Percentiles rank a stretch among this genome's conserved stretches.
Conservation (phyloP, 2,113 vertebrate species). For the Lepus americanus region DNA sequence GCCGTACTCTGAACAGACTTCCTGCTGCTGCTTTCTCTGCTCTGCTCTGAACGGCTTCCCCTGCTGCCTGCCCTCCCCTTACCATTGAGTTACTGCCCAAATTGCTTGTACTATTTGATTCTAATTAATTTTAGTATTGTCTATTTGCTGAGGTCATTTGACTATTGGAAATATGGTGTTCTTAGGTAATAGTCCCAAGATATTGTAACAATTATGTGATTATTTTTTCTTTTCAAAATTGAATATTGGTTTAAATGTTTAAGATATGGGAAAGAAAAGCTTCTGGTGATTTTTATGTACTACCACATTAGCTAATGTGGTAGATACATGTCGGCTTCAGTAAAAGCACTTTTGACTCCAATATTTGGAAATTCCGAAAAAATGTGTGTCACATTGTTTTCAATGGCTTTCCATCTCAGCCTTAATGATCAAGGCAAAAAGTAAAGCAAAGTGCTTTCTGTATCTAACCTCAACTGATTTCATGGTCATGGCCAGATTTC, state of each 20-base stretch:
- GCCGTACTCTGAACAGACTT: neutral
- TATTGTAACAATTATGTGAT: neutral
- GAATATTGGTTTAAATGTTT: neutral
- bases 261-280: neutral
- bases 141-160: neutral
- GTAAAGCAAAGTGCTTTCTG: conserved; percentile 5
- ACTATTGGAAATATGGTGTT: neutral
- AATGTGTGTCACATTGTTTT: conserved; percentile 56
- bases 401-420: conserved; percentile 4
- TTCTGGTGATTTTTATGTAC: neutral
- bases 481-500: conserved; percentile 73
- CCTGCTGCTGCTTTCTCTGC: neutral
- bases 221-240: conserved; percentile 22
- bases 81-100: neutral
- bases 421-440: conserved; percentile 41
- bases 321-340: neutral
- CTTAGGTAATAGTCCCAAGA: neutral
- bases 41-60: neutral
- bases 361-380: conserved; percentile 43
- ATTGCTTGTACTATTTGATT: neutral
- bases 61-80: neutral
- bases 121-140: neutral
- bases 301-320: neutral
- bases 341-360: conserved; percentile 14
- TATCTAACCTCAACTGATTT: conserved; percentile 69